Evolutionary conservation across 2,797 vertebrate genomes (phyloP).

Genomic region (Gobionotothen gibberifrons): DNA sequence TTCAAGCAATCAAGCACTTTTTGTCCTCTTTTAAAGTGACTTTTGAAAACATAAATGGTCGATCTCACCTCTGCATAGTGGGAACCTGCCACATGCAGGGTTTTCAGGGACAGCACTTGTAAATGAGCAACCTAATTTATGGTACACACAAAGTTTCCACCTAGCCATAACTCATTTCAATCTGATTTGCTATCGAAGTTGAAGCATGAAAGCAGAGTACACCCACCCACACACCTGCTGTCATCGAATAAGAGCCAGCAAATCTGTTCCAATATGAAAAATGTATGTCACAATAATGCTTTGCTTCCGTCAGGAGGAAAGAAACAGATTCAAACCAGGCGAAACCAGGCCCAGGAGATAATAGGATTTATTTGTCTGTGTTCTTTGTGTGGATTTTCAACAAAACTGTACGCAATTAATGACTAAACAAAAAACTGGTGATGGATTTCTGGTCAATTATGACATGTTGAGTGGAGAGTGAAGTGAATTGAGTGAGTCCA

Average conservation of each 20-base stretch:
- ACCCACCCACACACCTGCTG: slow-evolving; percentile 73
- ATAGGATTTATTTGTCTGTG: slow-evolving; percentile 22
- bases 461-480: background rate
- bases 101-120: slow-evolving; percentile 1
- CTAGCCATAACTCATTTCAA: slow-evolving; percentile 47
- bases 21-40: slow-evolving; percentile 14
- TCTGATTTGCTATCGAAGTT: slow-evolving; percentile 62
- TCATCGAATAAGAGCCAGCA: slow-evolving; percentile 33
- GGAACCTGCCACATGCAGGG: background rate
- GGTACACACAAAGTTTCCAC: slow-evolving; percentile 34
- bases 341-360: slow-evolving; percentile 21
- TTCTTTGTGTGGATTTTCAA: slow-evolving; percentile 27
- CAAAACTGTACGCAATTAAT: slow-evolving; percentile 29
- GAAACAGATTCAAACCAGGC: slow-evolving; percentile 12
- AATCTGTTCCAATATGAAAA: slow-evolving; percentile 42
- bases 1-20: slow-evolving; percentile 15
- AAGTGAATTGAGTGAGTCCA: background rate
- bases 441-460: slow-evolving; percentile 19
- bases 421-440: slow-evolving; percentile 17
- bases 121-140: slow-evolving; percentile 20
- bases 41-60: slow-evolving; percentile 25
- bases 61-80: slow-evolving; percentile 8
- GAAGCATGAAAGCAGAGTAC: slow-evolving; percentile 44
- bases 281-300: slow-evolving; percentile 20
- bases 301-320: background rate